Evolutionary conservation across 2,113 vertebrate genomes (phyloP), one percentile per base, ranked within the genome.

Genomic region (Lynx canadensis): DNA sequence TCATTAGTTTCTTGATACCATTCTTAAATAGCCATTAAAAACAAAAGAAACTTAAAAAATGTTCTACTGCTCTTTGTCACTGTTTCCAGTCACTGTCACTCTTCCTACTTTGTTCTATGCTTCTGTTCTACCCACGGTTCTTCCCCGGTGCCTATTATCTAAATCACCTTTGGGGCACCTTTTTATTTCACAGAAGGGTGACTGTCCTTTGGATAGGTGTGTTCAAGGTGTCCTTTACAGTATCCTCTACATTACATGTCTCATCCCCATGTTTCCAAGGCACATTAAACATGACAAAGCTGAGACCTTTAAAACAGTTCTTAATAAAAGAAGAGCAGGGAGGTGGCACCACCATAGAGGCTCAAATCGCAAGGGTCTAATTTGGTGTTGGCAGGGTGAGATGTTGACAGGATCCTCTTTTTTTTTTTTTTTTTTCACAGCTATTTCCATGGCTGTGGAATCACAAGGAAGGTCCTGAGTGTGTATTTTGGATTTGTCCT

Each of bases 401-500:
- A 86, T 73, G 60, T 89, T 82, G 95, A 97, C 89, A 97, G 36
- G 41, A 65, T 95, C 8, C 31, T 31, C 50, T 5, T 1, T 38
- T 14, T 33, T 66, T 66, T 66, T 60, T 33, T 48, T 63, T 55
- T 4, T n/a, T 85, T 76, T 36, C 41, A 48, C 25, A 94, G 76
- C 80, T 89, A 86, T 91, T 96, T 96, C 97, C 71, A 85, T 96
- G 88, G 36, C n/a, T 83, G 23, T 97, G 92, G 78, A 97, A 73
- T 96, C 80, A 73, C 31, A 93, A 48, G 74, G 45, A 73, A 68
- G 78, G 92, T 91, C 79, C 52, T 88, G 18, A 81, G 88, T 97
- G 83, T 96, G 50, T 96, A 85, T 95, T 98, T 97, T 98, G 94
- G 94, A 98, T 97, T 96, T 97, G 91, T 93, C 48, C 81, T 98